Conservation (phyloP, 2,797 vertebrate species). For the Centropyge bicolor region DNA sequence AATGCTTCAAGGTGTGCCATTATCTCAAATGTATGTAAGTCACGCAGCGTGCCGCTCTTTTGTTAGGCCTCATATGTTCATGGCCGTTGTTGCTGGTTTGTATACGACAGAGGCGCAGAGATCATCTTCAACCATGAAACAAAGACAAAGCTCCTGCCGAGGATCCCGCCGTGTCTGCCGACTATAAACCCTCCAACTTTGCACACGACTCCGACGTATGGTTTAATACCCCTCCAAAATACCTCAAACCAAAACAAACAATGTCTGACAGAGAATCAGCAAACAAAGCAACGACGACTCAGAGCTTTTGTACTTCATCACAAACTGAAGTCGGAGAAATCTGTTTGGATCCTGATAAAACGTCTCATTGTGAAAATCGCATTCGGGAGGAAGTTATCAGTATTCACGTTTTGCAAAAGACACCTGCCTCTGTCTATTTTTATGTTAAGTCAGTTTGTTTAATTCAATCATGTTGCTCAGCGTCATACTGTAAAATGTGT, state of each 20-base stretch:
- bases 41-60: conserved; percentile 30
- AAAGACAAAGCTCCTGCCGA: conserved; percentile 72
- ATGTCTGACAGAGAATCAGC: conserved; percentile 78
- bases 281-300: conserved; percentile 73
- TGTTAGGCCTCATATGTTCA: conserved; percentile 54
- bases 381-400: conserved; percentile 68
- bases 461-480: conserved; percentile 49
- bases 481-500: conserved; percentile 41
- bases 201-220: conserved; percentile 60
- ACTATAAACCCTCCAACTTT: conserved; percentile 73
- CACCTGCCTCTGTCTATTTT: conserved; percentile 64
- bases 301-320: conserved; percentile 76
- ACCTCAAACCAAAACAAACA: conserved; percentile 80
- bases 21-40: conserved; percentile 39
- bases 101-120: conserved; percentile 63
- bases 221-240: conserved; percentile 80
- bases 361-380: conserved; percentile 71
- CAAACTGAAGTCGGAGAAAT: conserved; percentile 74
- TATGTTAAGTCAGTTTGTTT: conserved; percentile 66
- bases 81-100: conserved; percentile 51
- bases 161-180: conserved; percentile 54
- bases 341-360: conserved; percentile 84
- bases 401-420: conserved; percentile 57
- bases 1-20: conserved; percentile 55
- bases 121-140: conserved; percentile 76